A percentile compares a stretch with the other conserved stretches of the same genome.
phyloP scores from a whole-genome alignment of 2,888 invertebrate species.

The Phaonia tiefii region DNA sequence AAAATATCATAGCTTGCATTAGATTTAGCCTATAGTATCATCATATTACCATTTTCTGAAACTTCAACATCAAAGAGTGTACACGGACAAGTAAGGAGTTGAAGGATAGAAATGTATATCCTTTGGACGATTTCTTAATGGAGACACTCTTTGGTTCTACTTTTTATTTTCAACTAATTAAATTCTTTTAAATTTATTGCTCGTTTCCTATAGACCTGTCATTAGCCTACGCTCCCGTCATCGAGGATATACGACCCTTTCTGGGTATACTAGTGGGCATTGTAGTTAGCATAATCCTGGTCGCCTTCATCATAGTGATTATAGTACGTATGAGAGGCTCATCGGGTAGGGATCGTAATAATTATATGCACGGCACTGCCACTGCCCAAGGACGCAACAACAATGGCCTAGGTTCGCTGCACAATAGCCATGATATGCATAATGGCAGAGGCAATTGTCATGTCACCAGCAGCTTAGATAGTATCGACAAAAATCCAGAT shows the following conservation, averaged over 20 bases:
- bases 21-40: too few relatives aligned
- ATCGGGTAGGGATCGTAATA: conserved; percentile 79
- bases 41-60: too few relatives aligned
- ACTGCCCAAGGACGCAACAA: conserved; percentile 70
- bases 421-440: conserved; percentile 79
- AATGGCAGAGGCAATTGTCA: conserved; percentile 78
- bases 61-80: too few relatives aligned
- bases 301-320: conserved; percentile 82
- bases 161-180: background rate
- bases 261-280: conserved; percentile 82
- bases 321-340: conserved; percentile 82
- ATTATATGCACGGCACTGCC: conserved; percentile 78
- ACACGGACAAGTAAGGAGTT: too few relatives aligned
- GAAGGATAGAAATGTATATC: too few relatives aligned
- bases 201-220: conserved; percentile 75
- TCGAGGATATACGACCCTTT: conserved; percentile 82
- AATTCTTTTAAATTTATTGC: background rate
- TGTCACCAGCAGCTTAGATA: conserved; percentile 79
- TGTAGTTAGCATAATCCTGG: conserved; percentile 82
- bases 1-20: too few relatives aligned
- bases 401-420: conserved; percentile 77
- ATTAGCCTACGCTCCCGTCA: conserved; percentile 80
- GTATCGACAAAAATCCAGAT: conserved; percentile 81
- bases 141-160: background rate
- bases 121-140: background rate